Evolutionary conservation across 2,113 vertebrate species (phyloP).

Genomic region (Microtus richardsoni): DNA sequence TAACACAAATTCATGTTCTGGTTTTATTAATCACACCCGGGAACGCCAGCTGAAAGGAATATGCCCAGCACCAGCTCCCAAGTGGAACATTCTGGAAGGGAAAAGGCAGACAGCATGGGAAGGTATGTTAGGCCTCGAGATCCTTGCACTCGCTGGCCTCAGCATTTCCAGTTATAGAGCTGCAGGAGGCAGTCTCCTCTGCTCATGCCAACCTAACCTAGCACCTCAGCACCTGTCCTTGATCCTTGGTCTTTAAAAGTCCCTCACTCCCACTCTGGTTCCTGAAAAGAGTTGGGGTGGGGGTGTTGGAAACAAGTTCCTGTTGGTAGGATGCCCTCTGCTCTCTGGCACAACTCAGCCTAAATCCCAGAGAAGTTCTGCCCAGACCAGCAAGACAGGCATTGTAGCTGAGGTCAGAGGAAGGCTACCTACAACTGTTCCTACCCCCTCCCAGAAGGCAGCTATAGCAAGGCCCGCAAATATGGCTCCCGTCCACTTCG

Average conservation of each 20-base stretch:
- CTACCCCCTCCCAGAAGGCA: background rate
- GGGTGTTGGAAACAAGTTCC: background rate
- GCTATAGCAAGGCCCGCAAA: background rate
- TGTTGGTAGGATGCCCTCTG: background rate
- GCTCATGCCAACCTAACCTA: background rate
- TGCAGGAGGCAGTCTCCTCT: background rate
- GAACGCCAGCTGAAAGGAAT: background rate
- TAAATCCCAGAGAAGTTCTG: background rate
- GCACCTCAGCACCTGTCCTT: background rate
- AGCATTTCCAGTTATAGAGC: background rate
- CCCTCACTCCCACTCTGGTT: background rate
- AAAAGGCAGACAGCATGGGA: too few relatives aligned
- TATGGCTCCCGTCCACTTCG: background rate
- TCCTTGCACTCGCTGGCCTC: background rate
- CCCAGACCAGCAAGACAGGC: background rate
- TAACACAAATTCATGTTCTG: background rate
- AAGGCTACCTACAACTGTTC: background rate
- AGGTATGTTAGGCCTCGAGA: background rate
- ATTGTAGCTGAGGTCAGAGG: background rate
- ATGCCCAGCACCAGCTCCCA: background rate
- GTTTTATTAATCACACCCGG: slow-evolving; percentile 11
- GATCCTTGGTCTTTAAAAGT: background rate
- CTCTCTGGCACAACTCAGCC: background rate
- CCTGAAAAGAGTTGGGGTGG: background rate
- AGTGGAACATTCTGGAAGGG: background rate